Evolutionary conservation across 2,113 vertebrate species (phyloP).

Genomic region (Pogonocichla stellata): DNA sequence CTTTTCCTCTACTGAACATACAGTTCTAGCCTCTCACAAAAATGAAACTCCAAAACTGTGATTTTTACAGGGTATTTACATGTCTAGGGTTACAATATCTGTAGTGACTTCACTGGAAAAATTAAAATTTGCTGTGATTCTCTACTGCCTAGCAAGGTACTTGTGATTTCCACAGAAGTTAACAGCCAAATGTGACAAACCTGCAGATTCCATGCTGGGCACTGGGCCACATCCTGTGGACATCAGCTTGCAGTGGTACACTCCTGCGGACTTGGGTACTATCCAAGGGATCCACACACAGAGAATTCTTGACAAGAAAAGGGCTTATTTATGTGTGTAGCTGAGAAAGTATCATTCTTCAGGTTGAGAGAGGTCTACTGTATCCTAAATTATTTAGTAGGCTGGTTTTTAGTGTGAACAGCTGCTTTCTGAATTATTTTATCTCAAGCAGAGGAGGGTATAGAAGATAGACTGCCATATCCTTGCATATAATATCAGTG

Average conservation of each 20-base stretch:
- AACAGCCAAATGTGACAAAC: background rate
- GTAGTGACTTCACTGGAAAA: background rate
- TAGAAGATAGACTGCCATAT: background rate
- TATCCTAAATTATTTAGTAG: background rate
- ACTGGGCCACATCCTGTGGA: background rate
- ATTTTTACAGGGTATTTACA: background rate
- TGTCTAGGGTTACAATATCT: background rate
- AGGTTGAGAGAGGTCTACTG: background rate
- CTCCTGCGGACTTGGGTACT: background rate
- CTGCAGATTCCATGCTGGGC: background rate
- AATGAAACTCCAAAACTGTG: background rate
- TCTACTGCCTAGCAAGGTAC: background rate
- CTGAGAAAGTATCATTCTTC: background rate
- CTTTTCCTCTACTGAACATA: background rate
- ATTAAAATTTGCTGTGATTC: background rate
- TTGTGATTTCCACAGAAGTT: background rate
- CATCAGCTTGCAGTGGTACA: background rate
- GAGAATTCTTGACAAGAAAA: background rate
- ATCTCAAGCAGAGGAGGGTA: conserved; percentile 1
- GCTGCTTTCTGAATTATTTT: conserved; percentile 35
- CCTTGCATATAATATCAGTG: background rate
- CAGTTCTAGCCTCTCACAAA: background rate
- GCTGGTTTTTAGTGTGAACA: conserved; percentile 23
- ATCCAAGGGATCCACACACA: background rate
- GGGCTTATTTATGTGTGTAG: background rate